Conservation (phyloP, 2,888 invertebrate species). For the Mythimna ferrago region DNA sequence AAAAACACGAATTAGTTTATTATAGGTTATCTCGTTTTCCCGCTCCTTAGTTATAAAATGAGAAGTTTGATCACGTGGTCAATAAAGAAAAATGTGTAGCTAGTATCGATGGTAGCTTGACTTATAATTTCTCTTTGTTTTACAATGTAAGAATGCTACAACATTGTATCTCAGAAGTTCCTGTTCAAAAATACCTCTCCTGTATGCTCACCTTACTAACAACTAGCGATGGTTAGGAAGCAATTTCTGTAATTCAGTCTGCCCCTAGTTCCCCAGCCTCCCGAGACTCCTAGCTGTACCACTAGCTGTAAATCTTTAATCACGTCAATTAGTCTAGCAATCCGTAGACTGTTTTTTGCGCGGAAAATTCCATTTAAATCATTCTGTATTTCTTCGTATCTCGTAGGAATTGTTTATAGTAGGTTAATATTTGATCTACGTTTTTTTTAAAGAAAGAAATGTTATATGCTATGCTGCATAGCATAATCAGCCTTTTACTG, state of each 20-base stretch:
- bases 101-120: too few relatives aligned
- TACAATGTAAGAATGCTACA: too few relatives aligned
- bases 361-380: slow-evolving; percentile 18
- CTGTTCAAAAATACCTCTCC: not conserved
- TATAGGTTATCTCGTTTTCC: too few relatives aligned
- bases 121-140: too few relatives aligned
- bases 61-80: too few relatives aligned
- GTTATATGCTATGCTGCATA: too few relatives aligned
- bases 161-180: not conserved
- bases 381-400: slow-evolving; percentile 6
- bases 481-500: too few relatives aligned
- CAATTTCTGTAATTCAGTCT: slow-evolving; percentile 30
- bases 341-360: slow-evolving; percentile 4
- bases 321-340: slow-evolving; percentile 47
- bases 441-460: too few relatives aligned
- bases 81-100: too few relatives aligned
- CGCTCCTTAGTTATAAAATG: too few relatives aligned
- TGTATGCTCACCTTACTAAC: not conserved
- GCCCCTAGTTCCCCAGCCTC: slow-evolving; percentile 14
- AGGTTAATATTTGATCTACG: not conserved
- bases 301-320: slow-evolving; percentile 47
- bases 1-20: too few relatives aligned
- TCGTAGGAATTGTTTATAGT: not conserved
- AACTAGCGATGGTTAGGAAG: slow-evolving; percentile 6
- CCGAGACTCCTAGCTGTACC: slow-evolving; percentile 26